Conservation (phyloP, 2,113 vertebrate species). For the Egretta garzetta region DNA sequence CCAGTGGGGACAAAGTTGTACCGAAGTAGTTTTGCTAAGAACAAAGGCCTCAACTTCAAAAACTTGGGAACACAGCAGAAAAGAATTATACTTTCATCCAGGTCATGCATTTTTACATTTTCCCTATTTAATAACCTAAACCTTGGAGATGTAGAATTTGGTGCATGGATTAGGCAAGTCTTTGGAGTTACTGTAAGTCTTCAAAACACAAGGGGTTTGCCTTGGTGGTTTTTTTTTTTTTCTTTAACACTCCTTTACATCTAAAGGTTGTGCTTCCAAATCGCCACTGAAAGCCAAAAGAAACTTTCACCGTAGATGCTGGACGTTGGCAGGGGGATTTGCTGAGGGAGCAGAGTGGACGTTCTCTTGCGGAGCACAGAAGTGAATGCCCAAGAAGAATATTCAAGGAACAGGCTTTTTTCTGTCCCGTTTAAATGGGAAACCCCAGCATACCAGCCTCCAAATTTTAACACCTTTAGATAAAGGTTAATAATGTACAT, state of each 20-base stretch:
- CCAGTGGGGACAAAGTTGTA: not conserved
- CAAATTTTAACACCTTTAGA: not conserved
- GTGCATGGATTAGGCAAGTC: constrained; percentile 11
- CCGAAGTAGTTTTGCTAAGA: constrained; percentile 46
- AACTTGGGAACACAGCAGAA: not conserved
- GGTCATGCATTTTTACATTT: constrained; percentile 48
- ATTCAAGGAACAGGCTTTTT: not conserved
- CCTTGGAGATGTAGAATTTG: constrained; percentile 5
- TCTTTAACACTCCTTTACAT: not conserved
- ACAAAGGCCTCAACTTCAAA: constrained; percentile 58
- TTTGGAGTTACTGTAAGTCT: not conserved
- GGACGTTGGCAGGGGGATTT: not conserved
- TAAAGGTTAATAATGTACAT: not conserved
- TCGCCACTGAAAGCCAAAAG: not conserved
- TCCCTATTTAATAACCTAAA: constrained; percentile 19
- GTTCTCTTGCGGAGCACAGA: not conserved
- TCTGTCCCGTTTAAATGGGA: not conserved
- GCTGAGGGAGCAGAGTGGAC: not conserved
- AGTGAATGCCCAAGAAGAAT: not conserved
- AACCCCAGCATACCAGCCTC: not conserved
- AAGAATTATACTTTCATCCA: constrained; percentile 16
- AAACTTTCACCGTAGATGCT: not conserved
- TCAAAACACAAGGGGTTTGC: not conserved
- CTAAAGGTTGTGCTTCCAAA: not conserved
- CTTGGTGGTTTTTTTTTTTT: not conserved